Conservation (phyloP, 2,113 vertebrate genomes). For the Cercocebus atys region DNA sequence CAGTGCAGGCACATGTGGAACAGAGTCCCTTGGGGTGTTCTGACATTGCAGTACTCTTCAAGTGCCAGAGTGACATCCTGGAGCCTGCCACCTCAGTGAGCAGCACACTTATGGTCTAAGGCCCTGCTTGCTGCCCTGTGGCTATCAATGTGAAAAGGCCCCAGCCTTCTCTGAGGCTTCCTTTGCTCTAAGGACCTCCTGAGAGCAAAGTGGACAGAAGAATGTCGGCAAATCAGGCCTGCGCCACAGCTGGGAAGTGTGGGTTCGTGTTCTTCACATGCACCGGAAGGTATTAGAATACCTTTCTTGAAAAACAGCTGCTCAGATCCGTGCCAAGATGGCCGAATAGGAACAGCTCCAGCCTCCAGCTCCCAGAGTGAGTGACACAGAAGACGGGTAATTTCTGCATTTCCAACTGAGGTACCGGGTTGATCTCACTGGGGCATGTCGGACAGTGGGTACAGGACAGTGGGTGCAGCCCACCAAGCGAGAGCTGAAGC, state of each 20-base stretch:
- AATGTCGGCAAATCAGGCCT: too few relatives aligned
- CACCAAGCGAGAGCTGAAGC: too few relatives aligned
- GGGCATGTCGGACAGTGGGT: too few relatives aligned
- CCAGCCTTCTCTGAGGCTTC: neutral
- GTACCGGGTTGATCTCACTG: too few relatives aligned
- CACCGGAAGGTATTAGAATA: neutral
- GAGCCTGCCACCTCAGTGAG: neutral
- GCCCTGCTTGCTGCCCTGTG: neutral
- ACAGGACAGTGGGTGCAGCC: too few relatives aligned
- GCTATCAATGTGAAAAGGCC: neutral
- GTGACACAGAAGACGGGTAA: rapidly evolving
- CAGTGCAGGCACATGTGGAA: neutral
- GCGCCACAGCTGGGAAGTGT: neutral
- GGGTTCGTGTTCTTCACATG: neutral
- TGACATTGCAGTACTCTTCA: neutral
- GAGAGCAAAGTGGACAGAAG: neutral
- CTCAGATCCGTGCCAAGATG: neutral
- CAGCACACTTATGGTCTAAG: neutral
- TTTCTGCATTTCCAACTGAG: too few relatives aligned
- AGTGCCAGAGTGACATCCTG: neutral
- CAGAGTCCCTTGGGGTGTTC: neutral
- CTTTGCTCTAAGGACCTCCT: neutral
- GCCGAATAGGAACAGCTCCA: too few relatives aligned
- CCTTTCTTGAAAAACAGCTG: neutral
- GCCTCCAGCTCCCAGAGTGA: too few relatives aligned